These are phyloP conservation scores for Lineus longissimus DNA, from an alignment of 1,140 invertebrate species.

Conservation along the genomic window DNA sequence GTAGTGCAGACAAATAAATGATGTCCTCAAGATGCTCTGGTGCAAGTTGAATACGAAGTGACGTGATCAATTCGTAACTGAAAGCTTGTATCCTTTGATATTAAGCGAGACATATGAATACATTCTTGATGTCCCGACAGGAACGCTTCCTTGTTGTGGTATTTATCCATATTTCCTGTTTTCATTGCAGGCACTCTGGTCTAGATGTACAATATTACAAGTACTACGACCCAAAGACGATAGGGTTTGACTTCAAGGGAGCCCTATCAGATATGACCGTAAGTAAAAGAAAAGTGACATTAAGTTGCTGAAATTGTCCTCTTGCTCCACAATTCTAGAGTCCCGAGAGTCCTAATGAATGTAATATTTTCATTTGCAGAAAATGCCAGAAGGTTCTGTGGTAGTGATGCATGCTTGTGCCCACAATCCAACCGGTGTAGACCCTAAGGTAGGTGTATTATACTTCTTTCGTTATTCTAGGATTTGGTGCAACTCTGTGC, in stretches of 20 bases:
- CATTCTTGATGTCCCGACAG: no score
- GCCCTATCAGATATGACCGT: conserved; percentile 86
- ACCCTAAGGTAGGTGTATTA: conserved; percentile 52
- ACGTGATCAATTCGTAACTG: no score
- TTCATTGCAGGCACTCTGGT: conserved; percentile 64
- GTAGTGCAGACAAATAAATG: no score
- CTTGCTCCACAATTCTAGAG: no score
- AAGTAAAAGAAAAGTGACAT: conserved; percentile 56
- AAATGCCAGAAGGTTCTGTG: conserved; percentile 89
- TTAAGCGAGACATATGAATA: no score
- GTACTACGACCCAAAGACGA: conserved; percentile 94
- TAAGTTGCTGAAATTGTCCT: not conserved
- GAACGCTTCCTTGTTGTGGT: no score
- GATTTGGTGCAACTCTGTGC: no score
- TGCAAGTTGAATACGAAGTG: no score
- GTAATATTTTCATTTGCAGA: conserved; percentile 64
- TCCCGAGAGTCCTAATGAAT: no score
- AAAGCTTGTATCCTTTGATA: no score
- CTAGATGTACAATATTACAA: conserved; percentile 85
- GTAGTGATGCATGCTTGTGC: conserved; percentile 96
- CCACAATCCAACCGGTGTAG: conserved; percentile 97
- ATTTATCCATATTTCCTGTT: no score
- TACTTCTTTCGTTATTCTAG: not conserved
- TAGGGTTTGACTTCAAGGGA: conserved; percentile 90
- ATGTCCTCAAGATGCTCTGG: no score